Conservation (phyloP, 2,888 invertebrate genomes). For the Argynnis bischoffii region DNA sequence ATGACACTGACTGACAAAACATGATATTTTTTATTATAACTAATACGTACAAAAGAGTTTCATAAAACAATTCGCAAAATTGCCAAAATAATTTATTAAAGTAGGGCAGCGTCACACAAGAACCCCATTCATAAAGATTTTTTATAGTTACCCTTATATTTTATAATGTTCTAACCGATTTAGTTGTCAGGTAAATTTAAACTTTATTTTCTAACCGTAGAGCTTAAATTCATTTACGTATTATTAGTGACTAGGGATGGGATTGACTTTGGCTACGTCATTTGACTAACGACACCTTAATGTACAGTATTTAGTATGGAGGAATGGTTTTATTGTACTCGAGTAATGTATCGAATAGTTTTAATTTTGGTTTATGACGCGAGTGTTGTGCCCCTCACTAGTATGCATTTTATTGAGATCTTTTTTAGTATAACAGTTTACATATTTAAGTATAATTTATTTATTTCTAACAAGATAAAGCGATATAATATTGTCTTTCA, state of each 20-base stretch:
- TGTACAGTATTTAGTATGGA: slow-evolving; percentile 75
- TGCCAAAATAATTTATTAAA: slow-evolving; percentile 69
- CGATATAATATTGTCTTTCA: too few species aligned
- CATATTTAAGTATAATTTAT: slow-evolving; percentile 1
- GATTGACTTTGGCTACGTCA: slow-evolving; percentile 48
- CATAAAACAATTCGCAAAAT: slow-evolving; percentile 69
- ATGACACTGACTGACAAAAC: background rate
- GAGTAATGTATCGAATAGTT: slow-evolving; percentile 79
- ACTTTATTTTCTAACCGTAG: slow-evolving; percentile 32
- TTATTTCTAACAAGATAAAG: background rate
- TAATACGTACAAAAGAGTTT: slow-evolving; percentile 43
- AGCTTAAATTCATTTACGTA: slow-evolving; percentile 37
- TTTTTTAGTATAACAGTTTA: slow-evolving; percentile 6
- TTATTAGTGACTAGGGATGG: slow-evolving; percentile 12
- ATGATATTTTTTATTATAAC: slow-evolving; percentile 11
- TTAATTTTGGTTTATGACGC: slow-evolving; percentile 80
- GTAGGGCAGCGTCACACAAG: slow-evolving; percentile 64
- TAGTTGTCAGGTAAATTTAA: slow-evolving; percentile 26
- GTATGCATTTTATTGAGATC: background rate
- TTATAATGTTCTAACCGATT: slow-evolving; percentile 37
- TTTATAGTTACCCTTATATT: slow-evolving; percentile 50
- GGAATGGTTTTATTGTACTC: slow-evolving; percentile 71
- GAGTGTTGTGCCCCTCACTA: slow-evolving; percentile 28
- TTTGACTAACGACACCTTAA: slow-evolving; percentile 80
- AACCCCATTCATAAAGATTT: slow-evolving; percentile 71